Base-by-base conservation (phyloP, 2,113 vertebrate genomes). In the Ageneiosus marmoratus region DNA sequence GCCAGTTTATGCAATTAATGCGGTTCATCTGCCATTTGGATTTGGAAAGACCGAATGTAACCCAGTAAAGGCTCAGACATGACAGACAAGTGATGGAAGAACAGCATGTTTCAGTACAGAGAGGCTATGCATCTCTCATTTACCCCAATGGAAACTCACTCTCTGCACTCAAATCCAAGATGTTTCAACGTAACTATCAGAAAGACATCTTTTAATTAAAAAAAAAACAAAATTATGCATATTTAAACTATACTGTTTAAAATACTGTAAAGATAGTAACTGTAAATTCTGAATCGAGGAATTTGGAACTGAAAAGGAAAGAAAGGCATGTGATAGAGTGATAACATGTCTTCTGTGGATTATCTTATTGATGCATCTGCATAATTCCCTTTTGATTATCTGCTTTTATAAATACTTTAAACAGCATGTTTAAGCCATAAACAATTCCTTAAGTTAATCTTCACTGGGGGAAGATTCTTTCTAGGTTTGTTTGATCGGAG, bases 381-480 rank as follows among this genome's bases (percentile, higher is more conserved):
- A 94, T 94, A 94, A 94, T 93, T 94, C 86, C 83, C 91, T 91
- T 91, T 93, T 89, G 92, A 93, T 93, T 93, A 95, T 94, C 92
- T 93, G 86, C 92, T 92, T 92, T 87, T 83, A 85, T 81, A 82
- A 86, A 80, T 90, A 87, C 89, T 82, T 87, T 83, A 92, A 90
- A 91, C 91, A 90, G 87, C 88, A 88, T 82, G 89, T 90, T 92
- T 89, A 89, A 87, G 89, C 90, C 91, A 92, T 91, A 94, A 94
- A 92, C 89, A 91, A 89, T 85, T 92, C 86, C 32, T 85, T 88
- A 75, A 82, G 85, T 85, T 79, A 85, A 88, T 90, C 77, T 62
- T 86, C 85, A 83, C 88, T 90, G 89, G 50, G 50, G 85, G 89
- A 87, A 89, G 80, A 87, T 84, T 75, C 84, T 86, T 90, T 92